Evolutionary conservation across 2,113 vertebrate species (phyloP).

Genomic region (Petrocephalus zakoni): DNA sequence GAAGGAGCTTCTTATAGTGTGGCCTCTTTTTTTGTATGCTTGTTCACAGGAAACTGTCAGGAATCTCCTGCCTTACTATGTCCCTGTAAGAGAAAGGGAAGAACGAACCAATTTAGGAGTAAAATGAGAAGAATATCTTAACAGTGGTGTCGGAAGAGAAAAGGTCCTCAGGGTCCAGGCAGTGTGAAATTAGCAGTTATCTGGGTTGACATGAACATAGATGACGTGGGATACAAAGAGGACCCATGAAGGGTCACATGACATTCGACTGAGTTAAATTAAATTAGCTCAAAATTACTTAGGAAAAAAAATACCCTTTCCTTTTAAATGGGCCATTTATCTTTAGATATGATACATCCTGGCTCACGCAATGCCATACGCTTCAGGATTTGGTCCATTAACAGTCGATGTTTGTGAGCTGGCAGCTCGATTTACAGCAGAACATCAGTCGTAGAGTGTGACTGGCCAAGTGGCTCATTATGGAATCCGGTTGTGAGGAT

Average conservation of each 20-base stretch:
- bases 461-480: not conserved
- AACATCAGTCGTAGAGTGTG: not conserved
- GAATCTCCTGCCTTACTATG: not conserved
- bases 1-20: not conserved
- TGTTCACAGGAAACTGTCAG: not conserved
- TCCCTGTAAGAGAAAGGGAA: not conserved
- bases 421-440: not conserved
- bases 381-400: not conserved
- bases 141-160: not conserved
- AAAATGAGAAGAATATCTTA: not conserved
- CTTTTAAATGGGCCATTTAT: not conserved
- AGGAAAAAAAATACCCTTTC: not conserved
- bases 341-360: not conserved
- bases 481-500: not conserved
- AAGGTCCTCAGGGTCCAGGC: not conserved
- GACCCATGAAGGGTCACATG: not conserved
- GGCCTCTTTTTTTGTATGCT: not conserved
- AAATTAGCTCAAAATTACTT: not conserved
- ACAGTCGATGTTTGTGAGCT: not conserved
- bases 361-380: not conserved
- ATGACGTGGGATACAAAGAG: not conserved
- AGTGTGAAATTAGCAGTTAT: not conserved
- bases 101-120: not conserved
- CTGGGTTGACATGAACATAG: not conserved
- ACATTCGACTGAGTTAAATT: not conserved